A percentile compares a stretch with the other conserved stretches of the same genome.
phyloP scores from a whole-genome alignment of 2,113 vertebrate species.

The Numida meleagris region DNA sequence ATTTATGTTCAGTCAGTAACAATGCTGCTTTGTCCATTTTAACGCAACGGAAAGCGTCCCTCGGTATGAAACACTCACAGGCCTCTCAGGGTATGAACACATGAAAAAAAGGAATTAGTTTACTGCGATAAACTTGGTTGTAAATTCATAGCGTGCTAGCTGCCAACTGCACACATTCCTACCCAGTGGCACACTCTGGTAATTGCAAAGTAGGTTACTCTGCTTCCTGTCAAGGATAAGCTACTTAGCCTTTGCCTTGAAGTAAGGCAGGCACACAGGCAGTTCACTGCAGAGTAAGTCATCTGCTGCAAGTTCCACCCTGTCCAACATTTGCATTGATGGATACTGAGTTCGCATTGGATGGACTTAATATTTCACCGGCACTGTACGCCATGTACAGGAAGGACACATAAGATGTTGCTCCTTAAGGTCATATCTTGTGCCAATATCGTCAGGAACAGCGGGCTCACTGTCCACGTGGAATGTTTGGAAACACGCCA shows the following conservation, averaged over 20 bases:
- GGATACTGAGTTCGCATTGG: background rate
- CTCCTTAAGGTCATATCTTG: background rate
- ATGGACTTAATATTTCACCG: background rate
- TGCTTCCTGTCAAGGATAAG: conserved; percentile 5
- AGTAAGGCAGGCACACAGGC: background rate
- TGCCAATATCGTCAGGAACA: background rate
- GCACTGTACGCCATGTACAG: rapidly evolving
- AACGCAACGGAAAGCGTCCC: background rate
- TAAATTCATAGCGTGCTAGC: background rate
- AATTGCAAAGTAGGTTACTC: background rate
- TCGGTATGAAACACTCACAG: background rate
- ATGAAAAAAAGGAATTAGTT: background rate
- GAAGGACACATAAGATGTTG: background rate
- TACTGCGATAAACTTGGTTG: background rate
- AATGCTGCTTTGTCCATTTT: background rate
- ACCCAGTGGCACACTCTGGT: background rate
- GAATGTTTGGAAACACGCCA: background rate
- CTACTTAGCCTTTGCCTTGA: background rate
- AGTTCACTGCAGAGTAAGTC: background rate
- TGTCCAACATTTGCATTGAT: background rate
- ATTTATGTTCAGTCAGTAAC: background rate
- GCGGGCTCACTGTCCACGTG: background rate
- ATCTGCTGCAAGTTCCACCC: background rate
- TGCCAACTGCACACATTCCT: background rate
- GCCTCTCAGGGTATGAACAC: background rate